These are phyloP conservation scores for Zaprionus africanus DNA, from an alignment of 1,140 invertebrate genomes.

Conservation along the genomic window DNA sequence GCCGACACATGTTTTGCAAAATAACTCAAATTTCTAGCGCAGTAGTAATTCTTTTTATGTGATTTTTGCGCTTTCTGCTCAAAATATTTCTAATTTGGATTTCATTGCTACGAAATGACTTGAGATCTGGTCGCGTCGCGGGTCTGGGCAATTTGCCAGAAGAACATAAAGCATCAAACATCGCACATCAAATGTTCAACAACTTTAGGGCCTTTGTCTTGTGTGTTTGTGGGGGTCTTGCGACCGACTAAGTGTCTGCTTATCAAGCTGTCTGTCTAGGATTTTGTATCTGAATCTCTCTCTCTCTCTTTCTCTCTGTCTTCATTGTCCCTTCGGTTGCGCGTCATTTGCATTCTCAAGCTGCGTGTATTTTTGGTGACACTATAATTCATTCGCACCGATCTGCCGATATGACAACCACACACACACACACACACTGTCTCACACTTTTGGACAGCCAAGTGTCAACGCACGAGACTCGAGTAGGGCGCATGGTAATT, in stretches of 20 bases:
- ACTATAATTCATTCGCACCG: constrained; percentile 10
- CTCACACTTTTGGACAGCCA: constrained; percentile 3
- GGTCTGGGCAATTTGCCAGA: constrained; percentile 58
- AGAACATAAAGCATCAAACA: constrained; percentile 38
- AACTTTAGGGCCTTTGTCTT: constrained; percentile 34
- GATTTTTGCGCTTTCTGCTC: constrained; percentile 20
- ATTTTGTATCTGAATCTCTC: constrained; percentile 2
- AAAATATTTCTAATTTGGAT: constrained; percentile 69
- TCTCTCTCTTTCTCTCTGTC: background rate
- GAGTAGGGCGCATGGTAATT: constrained; percentile 42
- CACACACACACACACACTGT: background rate
- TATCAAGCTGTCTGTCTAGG: constrained; percentile 16
- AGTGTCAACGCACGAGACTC: constrained; percentile 46
- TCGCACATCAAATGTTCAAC: constrained; percentile 38
- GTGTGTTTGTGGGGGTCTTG: background rate
- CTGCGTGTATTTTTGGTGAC: constrained; percentile 26
- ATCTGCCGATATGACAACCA: constrained; percentile 11
- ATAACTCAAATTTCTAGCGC: constrained; percentile 73
- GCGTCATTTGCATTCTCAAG: constrained; percentile 35
- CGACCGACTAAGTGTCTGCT: constrained; percentile 4
- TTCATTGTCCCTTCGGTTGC: constrained; percentile 2
- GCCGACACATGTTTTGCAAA: constrained; percentile 75
- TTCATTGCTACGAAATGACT: constrained; percentile 52
- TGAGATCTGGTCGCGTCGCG: constrained; percentile 14
- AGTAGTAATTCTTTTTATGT: constrained; percentile 8